These are phyloP conservation scores for Mormyrops boulengeri DNA, from an alignment of 2,797 vertebrate genomes.

Conservation along the genomic window DNA sequence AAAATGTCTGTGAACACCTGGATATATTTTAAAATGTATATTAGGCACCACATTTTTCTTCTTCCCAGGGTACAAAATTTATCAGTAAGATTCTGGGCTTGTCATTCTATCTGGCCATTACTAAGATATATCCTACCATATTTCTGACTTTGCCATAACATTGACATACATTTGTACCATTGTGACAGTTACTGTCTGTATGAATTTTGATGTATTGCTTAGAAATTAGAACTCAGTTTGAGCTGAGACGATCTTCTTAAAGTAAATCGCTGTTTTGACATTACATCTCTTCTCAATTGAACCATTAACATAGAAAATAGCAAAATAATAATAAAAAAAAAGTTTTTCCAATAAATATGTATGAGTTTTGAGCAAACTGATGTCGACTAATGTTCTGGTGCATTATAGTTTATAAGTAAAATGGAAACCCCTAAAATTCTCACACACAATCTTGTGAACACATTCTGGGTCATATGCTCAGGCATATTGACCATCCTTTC, in stretches of 20 bases:
- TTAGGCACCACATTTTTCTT: neutral
- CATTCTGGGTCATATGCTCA: neutral
- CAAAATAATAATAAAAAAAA: neutral
- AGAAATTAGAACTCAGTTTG: neutral
- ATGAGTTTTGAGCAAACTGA: neutral
- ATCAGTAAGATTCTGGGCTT: neutral
- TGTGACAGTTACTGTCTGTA: neutral
- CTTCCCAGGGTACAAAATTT: neutral
- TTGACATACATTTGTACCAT: neutral
- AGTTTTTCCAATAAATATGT: neutral
- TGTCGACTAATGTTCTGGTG: neutral
- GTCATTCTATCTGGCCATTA: neutral
- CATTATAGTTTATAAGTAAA: neutral
- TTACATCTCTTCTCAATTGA: neutral
- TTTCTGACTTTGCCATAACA: neutral
- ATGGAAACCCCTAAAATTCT: neutral
- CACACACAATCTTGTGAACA: neutral
- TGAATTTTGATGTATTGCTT: neutral
- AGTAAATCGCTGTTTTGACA: neutral
- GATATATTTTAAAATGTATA: neutral
- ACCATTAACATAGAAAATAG: neutral
- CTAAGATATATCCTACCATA: neutral
- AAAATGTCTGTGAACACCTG: neutral
- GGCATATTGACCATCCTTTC: conserved; percentile 18
- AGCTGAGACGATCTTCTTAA: neutral